Conservation (phyloP, 2,888 invertebrate species). For the Aelia acuminata region DNA sequence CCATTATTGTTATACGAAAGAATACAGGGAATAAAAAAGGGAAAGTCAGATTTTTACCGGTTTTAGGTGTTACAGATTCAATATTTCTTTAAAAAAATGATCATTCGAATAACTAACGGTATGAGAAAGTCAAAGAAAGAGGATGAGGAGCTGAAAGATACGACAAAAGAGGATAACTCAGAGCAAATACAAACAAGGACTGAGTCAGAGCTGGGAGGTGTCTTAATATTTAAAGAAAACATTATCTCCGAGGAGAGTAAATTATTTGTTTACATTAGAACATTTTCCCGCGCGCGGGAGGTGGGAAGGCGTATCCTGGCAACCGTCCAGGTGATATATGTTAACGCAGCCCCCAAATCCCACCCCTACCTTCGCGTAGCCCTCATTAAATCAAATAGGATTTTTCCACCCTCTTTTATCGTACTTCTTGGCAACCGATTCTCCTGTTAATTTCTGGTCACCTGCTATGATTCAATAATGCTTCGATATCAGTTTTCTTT, state of each 20-base stretch:
- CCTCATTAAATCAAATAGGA: constrained; percentile 57
- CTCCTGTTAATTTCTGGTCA: neutral
- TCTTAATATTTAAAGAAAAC: constrained; percentile 45
- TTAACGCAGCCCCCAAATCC: constrained; percentile 49
- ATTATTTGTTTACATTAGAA: constrained; percentile 49
- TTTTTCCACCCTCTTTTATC: constrained; percentile 49
- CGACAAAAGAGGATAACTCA: constrained; percentile 38
- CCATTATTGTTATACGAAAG: too few relatives aligned
- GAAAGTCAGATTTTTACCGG: too few relatives aligned
- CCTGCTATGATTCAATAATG: neutral
- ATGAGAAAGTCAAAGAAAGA: constrained; percentile 13
- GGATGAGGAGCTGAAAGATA: neutral
- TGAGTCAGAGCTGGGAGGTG: neutral
- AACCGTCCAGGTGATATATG: constrained; percentile 58
- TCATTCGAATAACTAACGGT: neutral
- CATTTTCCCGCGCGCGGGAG: constrained; percentile 23
- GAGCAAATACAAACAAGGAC: constrained; percentile 44
- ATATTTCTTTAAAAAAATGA: too few relatives aligned
- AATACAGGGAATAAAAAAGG: too few relatives aligned
- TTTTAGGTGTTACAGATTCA: too few relatives aligned
- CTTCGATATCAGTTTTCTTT: neutral
- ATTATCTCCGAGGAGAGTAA: constrained; percentile 44
- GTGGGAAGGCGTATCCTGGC: constrained; percentile 43
- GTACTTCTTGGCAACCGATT: constrained; percentile 26
- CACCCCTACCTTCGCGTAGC: constrained; percentile 27